Evolutionary conservation across 1,140 invertebrate species (phyloP).

Genomic region (Eubasilissa regina): DNA sequence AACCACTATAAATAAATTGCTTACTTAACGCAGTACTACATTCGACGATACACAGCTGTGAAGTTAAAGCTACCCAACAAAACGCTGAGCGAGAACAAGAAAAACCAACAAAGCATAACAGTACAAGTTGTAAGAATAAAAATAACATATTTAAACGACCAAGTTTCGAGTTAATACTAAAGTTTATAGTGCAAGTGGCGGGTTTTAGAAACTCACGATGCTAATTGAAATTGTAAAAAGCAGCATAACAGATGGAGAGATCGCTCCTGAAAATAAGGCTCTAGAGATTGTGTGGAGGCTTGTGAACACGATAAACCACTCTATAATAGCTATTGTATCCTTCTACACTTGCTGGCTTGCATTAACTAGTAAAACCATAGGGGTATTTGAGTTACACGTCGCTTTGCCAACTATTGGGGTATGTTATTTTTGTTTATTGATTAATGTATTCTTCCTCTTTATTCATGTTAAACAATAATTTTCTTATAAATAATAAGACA

Average conservation of each 20-base stretch:
- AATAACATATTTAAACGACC: background rate
- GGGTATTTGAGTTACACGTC: slow-evolving; percentile 44
- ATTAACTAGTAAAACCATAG: slow-evolving; percentile 20
- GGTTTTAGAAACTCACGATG: slow-evolving; percentile 3
- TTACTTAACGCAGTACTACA: too few relatives aligned
- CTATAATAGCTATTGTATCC: slow-evolving; percentile 43
- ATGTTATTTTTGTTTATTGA: slow-evolving; percentile 2
- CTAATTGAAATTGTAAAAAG: background rate
- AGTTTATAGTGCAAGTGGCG: background rate
- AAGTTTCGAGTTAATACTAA: background rate
- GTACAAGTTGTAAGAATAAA: background rate
- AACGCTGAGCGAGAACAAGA: too few relatives aligned
- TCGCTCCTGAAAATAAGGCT: background rate
- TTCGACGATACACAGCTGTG: too few relatives aligned
- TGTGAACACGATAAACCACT: slow-evolving; percentile 49
- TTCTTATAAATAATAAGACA: too few relatives aligned
- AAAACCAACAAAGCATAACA: background rate
- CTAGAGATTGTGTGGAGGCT: slow-evolving; percentile 25
- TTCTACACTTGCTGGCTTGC: slow-evolving; percentile 45
- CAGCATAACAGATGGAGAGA: background rate
- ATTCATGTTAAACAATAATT: too few relatives aligned
- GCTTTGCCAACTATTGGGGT: slow-evolving; percentile 47
- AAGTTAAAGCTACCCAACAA: too few relatives aligned
- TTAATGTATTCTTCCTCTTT: too few relatives aligned
- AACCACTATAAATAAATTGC: too few relatives aligned